A percentile compares a stretch with the other conserved stretches of the same genome.
phyloP scores from a whole-genome alignment of 2,113 vertebrate species.

The Callopanchax toddi region DNA sequence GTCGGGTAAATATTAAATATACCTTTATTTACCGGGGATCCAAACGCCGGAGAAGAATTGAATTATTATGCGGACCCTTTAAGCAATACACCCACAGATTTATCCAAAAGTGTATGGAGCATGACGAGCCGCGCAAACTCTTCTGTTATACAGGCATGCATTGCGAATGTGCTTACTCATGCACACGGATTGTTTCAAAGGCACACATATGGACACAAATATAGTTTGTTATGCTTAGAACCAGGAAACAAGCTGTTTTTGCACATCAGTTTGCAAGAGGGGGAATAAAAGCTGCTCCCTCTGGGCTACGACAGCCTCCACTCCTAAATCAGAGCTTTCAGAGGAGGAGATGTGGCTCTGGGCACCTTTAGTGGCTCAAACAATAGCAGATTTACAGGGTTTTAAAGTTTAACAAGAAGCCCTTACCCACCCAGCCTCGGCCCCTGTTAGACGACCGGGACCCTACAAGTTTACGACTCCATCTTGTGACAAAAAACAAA shows the following conservation, averaged over 20 bases:
- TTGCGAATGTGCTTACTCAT: conserved; percentile 16
- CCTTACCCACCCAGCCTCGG: conserved; percentile 33
- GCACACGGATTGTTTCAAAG: conserved; percentile 4
- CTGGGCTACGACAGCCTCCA: conserved; percentile 35
- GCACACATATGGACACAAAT: conserved; percentile 9
- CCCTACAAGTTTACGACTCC: conserved; percentile 41
- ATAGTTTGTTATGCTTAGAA: conserved; percentile 34
- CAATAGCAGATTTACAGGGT: conserved; percentile 69
- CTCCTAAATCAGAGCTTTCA: conserved; percentile 67
- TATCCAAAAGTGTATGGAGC: neutral
- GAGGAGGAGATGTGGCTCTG: conserved; percentile 21
- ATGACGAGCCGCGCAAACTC: conserved; percentile 28
- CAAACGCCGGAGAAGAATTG: conserved; percentile 42
- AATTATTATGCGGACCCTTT: conserved; percentile 46
- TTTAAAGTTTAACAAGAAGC: conserved; percentile 64
- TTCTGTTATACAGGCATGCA: neutral
- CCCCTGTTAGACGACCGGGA: conserved; percentile 32
- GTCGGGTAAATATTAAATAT: conserved; percentile 68
- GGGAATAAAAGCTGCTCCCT: conserved; percentile 55
- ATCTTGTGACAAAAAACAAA: conserved; percentile 41
- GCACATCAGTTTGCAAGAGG: conserved; percentile 52
- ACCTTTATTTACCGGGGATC: conserved; percentile 68
- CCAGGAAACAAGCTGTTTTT: conserved; percentile 63
- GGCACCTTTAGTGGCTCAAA: conserved; percentile 58
- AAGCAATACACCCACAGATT: neutral